Evolutionary conservation across 1,140 invertebrate species (phyloP).

Genomic region (Heliconius eleuchia): DNA sequence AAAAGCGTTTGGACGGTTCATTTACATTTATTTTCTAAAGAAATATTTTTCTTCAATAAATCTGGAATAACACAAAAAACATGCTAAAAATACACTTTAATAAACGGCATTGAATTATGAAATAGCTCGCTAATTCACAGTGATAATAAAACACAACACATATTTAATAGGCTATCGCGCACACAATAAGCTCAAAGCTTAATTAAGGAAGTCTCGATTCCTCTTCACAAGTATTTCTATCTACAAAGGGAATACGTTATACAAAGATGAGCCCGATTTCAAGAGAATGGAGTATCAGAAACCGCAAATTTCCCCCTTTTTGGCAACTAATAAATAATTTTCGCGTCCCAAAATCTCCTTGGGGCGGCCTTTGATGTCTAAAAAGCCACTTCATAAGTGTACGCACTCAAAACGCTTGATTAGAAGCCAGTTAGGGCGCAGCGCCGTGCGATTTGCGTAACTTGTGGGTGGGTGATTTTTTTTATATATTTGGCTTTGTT

Average conservation of each 20-base stretch:
- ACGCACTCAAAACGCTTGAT: slow-evolving; percentile 51
- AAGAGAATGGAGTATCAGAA: slow-evolving; percentile 45
- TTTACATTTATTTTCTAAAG: too few species aligned
- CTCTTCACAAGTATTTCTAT: slow-evolving; percentile 39
- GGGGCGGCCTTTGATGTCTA: slow-evolving; percentile 60
- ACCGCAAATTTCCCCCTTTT: slow-evolving; percentile 44
- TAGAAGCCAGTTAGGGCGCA: slow-evolving; percentile 59
- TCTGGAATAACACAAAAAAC: too few species aligned
- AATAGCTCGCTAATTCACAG: too few species aligned
- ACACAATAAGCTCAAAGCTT: slow-evolving; percentile 39
- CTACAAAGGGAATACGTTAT: slow-evolving; percentile 51
- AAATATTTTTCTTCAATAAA: too few species aligned
- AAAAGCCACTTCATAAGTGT: slow-evolving; percentile 63
- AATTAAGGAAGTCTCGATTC: slow-evolving; percentile 50
- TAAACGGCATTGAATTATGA: too few species aligned
- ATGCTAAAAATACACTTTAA: too few species aligned
- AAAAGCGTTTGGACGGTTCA: too few species aligned
- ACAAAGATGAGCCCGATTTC: slow-evolving; percentile 44
- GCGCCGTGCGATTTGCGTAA: neutral
- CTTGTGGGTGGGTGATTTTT: neutral
- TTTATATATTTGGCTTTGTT: neutral
- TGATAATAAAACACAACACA: neutral
- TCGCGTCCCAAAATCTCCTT: slow-evolving; percentile 48
- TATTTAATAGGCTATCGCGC: slow-evolving; percentile 17
- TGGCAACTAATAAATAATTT: slow-evolving; percentile 62